Evolutionary conservation across 2,113 vertebrate species (phyloP).

Genomic region (Stegostoma tigrinum): DNA sequence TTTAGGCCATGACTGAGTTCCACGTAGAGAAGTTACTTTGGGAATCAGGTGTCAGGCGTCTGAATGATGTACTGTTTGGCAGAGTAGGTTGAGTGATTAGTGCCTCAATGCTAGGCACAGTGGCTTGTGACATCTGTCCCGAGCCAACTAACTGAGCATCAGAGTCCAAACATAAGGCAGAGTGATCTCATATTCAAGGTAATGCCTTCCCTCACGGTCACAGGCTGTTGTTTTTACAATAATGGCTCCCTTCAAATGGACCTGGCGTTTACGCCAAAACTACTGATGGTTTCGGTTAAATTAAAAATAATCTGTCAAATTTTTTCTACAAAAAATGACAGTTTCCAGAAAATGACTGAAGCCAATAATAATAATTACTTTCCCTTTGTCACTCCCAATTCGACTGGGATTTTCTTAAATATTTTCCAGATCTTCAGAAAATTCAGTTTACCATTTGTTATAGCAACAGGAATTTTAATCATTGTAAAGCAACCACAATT

Average conservation of each 20-base stretch:
- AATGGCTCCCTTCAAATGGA: background rate
- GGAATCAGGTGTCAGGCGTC: no score
- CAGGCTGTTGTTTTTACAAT: background rate
- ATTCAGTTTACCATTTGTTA: constrained; percentile 20
- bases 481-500: background rate
- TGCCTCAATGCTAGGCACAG: no score
- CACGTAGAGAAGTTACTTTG: no score
- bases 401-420: background rate
- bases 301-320: background rate
- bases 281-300: background rate
- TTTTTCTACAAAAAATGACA: background rate
- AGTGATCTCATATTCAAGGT: background rate
- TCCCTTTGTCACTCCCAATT: background rate
- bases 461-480: constrained; percentile 1
- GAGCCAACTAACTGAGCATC: background rate
- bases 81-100: no score
- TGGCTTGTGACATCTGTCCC: no score
- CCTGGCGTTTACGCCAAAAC: background rate
- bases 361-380: background rate
- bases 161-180: background rate
- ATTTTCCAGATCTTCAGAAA: background rate
- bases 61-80: no score
- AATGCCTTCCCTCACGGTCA: background rate
- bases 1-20: no score
- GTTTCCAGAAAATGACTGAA: background rate